These are phyloP conservation scores for Hormaphis cornu DNA, from an alignment of 1,140 invertebrate genomes.

Conservation along the genomic window DNA sequence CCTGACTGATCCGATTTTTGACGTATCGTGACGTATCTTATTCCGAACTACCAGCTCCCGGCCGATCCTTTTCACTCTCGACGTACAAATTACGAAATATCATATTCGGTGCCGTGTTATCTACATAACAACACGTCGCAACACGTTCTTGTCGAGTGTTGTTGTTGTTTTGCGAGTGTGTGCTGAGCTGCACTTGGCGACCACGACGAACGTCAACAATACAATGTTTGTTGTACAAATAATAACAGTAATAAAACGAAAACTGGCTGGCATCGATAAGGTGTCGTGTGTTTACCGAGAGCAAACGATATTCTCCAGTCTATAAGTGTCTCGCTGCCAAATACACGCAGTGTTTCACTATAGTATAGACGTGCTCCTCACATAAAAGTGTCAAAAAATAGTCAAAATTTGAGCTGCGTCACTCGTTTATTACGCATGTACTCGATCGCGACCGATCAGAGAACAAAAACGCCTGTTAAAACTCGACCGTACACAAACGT, in stretches of 20 bases:
- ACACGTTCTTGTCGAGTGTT: not conserved
- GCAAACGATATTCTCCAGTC: slow-evolving; percentile 11
- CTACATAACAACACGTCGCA: too few relatives aligned
- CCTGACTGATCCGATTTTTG: too few relatives aligned
- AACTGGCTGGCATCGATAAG: not conserved
- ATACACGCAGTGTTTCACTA: not conserved
- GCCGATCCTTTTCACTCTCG: too few relatives aligned
- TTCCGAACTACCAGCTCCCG: too few relatives aligned
- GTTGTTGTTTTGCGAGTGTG: not conserved
- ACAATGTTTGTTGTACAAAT: not conserved
- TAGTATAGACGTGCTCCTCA: not conserved
- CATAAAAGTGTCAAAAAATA: too few relatives aligned
- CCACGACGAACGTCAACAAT: slow-evolving; percentile 2
- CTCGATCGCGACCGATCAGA: too few relatives aligned
- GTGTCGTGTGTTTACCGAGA: not conserved
- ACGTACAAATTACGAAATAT: too few relatives aligned
- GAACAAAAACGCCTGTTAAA: not conserved
- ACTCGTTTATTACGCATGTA: not conserved
- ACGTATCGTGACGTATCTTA: too few relatives aligned
- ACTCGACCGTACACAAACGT: not conserved
- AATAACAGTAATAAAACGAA: not conserved
- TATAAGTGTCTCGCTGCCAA: too few relatives aligned
- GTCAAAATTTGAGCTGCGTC: too few relatives aligned
- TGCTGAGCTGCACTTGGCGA: slow-evolving; percentile 1
- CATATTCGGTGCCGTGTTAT: too few relatives aligned